A percentile compares a stretch with the other conserved stretches of the same genome.
phyloP scores from a whole-genome alignment of 2,797 vertebrate genomes.

The Allobates femoralis region DNA sequence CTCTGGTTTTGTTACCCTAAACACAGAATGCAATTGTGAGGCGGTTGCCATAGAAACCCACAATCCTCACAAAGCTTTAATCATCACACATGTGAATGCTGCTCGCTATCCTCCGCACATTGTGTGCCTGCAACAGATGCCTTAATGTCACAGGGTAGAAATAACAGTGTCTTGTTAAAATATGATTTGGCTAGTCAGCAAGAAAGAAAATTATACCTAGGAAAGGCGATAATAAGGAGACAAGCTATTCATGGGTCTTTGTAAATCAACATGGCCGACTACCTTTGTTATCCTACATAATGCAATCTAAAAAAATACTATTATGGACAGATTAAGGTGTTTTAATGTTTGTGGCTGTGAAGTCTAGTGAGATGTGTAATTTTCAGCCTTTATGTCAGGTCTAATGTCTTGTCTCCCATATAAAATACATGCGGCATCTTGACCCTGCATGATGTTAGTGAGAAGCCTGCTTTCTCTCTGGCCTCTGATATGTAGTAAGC shows the following conservation, averaged over 20 bases:
- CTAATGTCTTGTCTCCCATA: not conserved
- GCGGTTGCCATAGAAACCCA: slow-evolving; percentile 44
- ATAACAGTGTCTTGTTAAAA: slow-evolving; percentile 24
- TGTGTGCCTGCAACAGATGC: slow-evolving; percentile 57
- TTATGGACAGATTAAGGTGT: not conserved
- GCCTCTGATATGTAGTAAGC: not conserved
- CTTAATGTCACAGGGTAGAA: slow-evolving; percentile 37
- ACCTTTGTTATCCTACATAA: not conserved
- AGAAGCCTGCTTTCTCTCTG: not conserved
- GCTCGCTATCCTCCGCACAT: slow-evolving; percentile 45
- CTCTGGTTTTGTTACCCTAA: slow-evolving; percentile 20
- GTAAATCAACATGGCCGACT: not conserved
- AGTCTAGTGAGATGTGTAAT: not conserved
- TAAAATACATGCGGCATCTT: not conserved
- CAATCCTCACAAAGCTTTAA: slow-evolving; percentile 52
- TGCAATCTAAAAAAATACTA: not conserved
- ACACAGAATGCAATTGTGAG: slow-evolving; percentile 32
- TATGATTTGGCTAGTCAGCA: slow-evolving; percentile 20
- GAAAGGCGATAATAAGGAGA: not conserved
- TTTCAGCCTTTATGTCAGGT: not conserved
- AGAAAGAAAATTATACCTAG: not conserved
- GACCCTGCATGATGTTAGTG: not conserved
- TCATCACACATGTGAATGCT: slow-evolving; percentile 44
- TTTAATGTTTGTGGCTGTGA: not conserved
- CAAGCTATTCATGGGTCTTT: not conserved